Evolutionary conservation across 2,888 invertebrate species (phyloP).

Genomic region (Globia sparganii): DNA sequence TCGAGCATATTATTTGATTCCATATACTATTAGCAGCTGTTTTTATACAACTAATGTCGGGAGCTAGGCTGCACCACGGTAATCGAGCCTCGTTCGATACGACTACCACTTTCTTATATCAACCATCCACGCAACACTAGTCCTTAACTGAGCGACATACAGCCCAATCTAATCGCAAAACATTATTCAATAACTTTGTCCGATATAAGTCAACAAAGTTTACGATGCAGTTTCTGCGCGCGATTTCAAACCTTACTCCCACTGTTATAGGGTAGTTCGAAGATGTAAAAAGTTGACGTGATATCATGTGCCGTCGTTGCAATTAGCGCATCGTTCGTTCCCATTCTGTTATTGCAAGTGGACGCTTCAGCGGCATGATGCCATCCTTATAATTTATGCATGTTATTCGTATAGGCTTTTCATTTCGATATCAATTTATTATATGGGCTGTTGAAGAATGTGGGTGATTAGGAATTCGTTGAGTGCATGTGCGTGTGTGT

Average conservation of each 20-base stretch:
- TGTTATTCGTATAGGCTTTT: slow-evolving; percentile 40
- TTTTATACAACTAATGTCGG: slow-evolving; percentile 62
- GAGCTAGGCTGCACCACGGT: slow-evolving; percentile 55
- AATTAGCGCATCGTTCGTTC: slow-evolving; percentile 71
- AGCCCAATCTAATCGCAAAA: slow-evolving; percentile 38
- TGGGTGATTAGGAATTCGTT: slow-evolving; percentile 30
- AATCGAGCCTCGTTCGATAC: slow-evolving; percentile 67
- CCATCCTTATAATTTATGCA: slow-evolving; percentile 54
- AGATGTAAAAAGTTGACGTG: slow-evolving; percentile 35
- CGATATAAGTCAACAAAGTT: slow-evolving; percentile 61
- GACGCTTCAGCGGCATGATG: slow-evolving; percentile 47
- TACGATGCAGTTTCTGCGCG: slow-evolving; percentile 22
- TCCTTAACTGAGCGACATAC: slow-evolving; percentile 30
- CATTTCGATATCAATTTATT: slow-evolving; percentile 33
- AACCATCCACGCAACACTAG: slow-evolving; percentile 24
- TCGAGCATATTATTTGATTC: not conserved
- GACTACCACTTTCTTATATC: slow-evolving; percentile 30
- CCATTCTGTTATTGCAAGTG: slow-evolving; percentile 68
- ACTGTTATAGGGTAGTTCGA: not conserved
- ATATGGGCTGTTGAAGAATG: slow-evolving; percentile 24
- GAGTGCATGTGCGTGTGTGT: not conserved
- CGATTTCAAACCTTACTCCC: slow-evolving; percentile 36
- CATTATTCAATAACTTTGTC: slow-evolving; percentile 62
- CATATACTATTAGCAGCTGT: slow-evolving; percentile 42
- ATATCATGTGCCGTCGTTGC: slow-evolving; percentile 67